These are phyloP conservation scores for Cydia pomonella DNA, from an alignment of 1,140 invertebrate species.

Conservation along the genomic window DNA sequence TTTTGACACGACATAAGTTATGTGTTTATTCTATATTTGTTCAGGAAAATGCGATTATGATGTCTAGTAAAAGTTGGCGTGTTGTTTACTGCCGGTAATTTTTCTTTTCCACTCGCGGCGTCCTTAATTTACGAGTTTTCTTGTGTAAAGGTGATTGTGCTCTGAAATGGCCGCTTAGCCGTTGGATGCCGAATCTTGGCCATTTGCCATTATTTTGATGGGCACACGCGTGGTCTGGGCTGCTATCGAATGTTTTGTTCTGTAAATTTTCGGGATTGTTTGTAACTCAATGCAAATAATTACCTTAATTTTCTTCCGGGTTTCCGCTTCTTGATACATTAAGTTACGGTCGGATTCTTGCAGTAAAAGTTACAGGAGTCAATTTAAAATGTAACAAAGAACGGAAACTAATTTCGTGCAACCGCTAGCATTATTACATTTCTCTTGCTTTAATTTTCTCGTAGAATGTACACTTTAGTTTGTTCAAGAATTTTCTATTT, in stretches of 20 bases:
- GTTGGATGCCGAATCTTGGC: constrained; percentile 62
- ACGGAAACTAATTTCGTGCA: constrained; percentile 1
- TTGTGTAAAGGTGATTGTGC: constrained; percentile 69
- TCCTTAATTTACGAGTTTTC: constrained; percentile 50
- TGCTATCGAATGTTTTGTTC: constrained; percentile 60
- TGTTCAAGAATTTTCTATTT: neutral
- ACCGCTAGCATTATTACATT: constrained; percentile 1
- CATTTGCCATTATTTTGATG: constrained; percentile 75
- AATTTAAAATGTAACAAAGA: constrained; percentile 1
- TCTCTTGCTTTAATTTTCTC: constrained; percentile 8
- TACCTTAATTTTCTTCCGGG: constrained; percentile 35
- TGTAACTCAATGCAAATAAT: constrained; percentile 42
- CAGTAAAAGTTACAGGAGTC: neutral
- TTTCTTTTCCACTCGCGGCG: constrained; percentile 36
- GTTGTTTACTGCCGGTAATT: constrained; percentile 38
- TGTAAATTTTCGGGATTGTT: constrained; percentile 41
- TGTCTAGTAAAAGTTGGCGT: constrained; percentile 20
- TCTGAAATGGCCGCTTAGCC: constrained; percentile 54
- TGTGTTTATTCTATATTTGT: constrained; percentile 36
- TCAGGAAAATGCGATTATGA: constrained; percentile 19
- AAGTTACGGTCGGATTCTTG: neutral
- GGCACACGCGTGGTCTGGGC: constrained; percentile 56
- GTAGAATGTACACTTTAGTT: neutral
- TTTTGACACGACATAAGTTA: neutral
- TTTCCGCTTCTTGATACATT: constrained; percentile 38